Base-by-base conservation (phyloP, 2,888 invertebrate genomes). In the Copidosoma aretas region DNA sequence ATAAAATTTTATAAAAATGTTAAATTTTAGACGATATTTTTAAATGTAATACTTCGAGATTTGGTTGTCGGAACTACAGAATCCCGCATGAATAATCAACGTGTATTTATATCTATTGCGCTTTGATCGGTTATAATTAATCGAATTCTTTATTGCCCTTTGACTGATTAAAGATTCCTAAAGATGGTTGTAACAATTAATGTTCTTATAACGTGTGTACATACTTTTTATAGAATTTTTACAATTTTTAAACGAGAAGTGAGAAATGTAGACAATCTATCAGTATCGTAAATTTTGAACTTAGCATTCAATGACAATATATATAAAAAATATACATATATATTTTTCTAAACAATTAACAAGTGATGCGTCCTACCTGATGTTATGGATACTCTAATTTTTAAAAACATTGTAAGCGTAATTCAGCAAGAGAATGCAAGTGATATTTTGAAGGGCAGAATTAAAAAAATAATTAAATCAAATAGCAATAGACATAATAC, bases 401-500 rank as follows among this genome's bases (percentile, higher is more conserved):
- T 32, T n/a, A 56, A 58, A 54, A 41, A 53, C 3, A 19, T 21
- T 21, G 15, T 15, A 17, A 54, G 60, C 51, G 41, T 22, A 60
- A 60, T 52, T n/a, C n/a, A n/a, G n/a, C n/a, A n/a, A n/a, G 51
- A 59, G 22, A 41, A 39, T 24, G 43, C 58, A 32, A 68, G 56
- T 15, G 21, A 49, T n/a, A 5, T 32, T 32, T 32, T 32, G 8
- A 32, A 32, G 32, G 32, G 32, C 32, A 60, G 53, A 41, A 22
- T 43, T 60, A 53, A 57, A 53, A 61, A 66, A 61, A 19, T 70
- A 19, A 58, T 24, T 61, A 74, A 72, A 76, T 74, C 71, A 65
- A 76, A 77, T 72, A 76, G 76, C 78, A 77, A 77, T 76, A 73
- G 76, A 75, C 75, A 72, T 73, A 74, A 75, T 74, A 76, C 73